phyloP scores from a whole-genome alignment of 2,797 vertebrate genomes.

The Molossus alvarezi region DNA sequence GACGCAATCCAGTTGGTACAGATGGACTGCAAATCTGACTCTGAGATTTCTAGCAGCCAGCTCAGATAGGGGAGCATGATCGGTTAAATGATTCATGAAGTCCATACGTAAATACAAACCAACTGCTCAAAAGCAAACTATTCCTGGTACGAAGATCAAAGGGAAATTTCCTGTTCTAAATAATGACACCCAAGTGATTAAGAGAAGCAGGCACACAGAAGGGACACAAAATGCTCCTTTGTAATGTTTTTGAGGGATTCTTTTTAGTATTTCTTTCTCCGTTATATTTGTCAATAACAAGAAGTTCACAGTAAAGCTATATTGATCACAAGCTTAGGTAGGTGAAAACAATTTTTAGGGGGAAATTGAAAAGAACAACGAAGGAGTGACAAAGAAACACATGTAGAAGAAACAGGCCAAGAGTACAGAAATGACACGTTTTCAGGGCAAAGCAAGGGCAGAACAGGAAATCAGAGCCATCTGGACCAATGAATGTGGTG shows the following conservation, averaged over 20 bases:
- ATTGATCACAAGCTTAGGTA: conserved; percentile 44
- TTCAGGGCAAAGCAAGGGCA: conserved; percentile 60
- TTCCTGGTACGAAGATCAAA: conserved; percentile 46
- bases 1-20: conserved; percentile 39
- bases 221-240: background rate
- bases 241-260: background rate
- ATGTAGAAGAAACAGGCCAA: conserved; percentile 29
- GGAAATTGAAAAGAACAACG: conserved; percentile 51
- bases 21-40: conserved; percentile 72
- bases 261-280: conserved; percentile 10
- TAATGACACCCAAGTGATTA: conserved; percentile 25
- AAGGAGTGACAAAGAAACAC: conserved; percentile 3
- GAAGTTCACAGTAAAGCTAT: background rate
- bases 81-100: conserved; percentile 59
- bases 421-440: conserved; percentile 45
- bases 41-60: conserved; percentile 65
- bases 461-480: conserved; percentile 54
- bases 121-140: conserved; percentile 71
- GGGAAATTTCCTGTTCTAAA: conserved; percentile 68
- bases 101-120: conserved; percentile 58
- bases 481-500: background rate
- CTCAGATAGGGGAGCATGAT: conserved; percentile 65
- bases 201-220: conserved; percentile 41
- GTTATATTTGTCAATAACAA: conserved; percentile 43
- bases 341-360: conserved; percentile 12